These are phyloP conservation scores for Nowickia ferox DNA, from an alignment of 2,888 invertebrate genomes.

Conservation along the genomic window DNA sequence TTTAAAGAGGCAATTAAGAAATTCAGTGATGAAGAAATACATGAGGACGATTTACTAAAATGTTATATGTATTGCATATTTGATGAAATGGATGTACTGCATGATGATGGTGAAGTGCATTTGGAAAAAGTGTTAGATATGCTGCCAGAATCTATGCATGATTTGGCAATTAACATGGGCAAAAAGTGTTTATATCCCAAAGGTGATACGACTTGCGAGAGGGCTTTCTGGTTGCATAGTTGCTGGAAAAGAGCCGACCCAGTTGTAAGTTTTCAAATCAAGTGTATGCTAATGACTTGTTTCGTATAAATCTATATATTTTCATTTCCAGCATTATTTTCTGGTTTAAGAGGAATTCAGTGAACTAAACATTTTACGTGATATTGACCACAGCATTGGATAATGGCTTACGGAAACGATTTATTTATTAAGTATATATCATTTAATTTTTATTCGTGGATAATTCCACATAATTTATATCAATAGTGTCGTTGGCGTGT, in stretches of 20 bases:
- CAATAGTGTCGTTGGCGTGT: constrained; percentile 1
- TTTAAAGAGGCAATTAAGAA: constrained; percentile 77
- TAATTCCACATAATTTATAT: neutral
- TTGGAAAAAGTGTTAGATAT: constrained; percentile 75
- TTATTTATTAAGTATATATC: neutral
- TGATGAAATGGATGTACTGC: constrained; percentile 76
- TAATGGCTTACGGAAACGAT: neutral
- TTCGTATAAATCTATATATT: neutral
- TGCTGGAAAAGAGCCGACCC: constrained; percentile 80
- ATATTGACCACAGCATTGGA: neutral
- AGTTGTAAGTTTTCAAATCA: constrained; percentile 73
- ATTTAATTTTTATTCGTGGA: neutral
- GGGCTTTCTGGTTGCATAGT: constrained; percentile 79
- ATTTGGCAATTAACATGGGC: constrained; percentile 77
- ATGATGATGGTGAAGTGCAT: constrained; percentile 77
- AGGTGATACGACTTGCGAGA: constrained; percentile 78
- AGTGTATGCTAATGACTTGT: too few species aligned
- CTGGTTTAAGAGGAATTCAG: constrained; percentile 28
- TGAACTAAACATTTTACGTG: neutral
- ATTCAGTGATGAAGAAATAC: constrained; percentile 78
- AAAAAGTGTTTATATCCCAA: constrained; percentile 76
- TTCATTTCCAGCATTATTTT: constrained; percentile 68
- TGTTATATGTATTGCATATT: constrained; percentile 79
- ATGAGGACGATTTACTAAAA: constrained; percentile 77
- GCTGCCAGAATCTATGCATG: constrained; percentile 75